These are phyloP conservation scores for Furnarius figulus DNA, from an alignment of 2,113 vertebrate species.

Conservation along the genomic window DNA sequence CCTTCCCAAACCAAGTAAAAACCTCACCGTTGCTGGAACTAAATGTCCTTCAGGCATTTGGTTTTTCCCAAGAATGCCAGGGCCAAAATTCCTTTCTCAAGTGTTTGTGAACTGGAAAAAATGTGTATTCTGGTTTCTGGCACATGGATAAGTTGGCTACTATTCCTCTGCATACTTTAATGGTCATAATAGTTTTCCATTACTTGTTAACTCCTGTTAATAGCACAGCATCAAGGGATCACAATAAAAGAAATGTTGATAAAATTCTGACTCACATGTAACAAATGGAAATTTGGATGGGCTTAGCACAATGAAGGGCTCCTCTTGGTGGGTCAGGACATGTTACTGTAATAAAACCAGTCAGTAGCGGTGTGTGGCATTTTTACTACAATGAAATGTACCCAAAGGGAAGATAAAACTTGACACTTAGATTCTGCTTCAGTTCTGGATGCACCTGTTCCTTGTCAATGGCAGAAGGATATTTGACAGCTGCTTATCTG, in stretches of 20 bases:
- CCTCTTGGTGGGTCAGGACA: background rate
- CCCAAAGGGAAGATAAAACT: background rate
- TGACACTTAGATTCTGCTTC: background rate
- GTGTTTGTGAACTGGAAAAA: slow-evolving; percentile 57
- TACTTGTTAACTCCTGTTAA: slow-evolving; percentile 50
- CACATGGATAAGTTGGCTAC: background rate
- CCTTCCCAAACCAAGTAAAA: background rate
- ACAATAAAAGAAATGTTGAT: background rate
- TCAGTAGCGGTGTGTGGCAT: background rate
- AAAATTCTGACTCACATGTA: background rate
- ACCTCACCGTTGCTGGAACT: background rate
- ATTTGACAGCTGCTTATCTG: background rate
- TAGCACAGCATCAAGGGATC: background rate
- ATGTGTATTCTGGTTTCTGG: slow-evolving; percentile 55
- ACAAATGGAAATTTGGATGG: background rate
- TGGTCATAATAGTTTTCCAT: slow-evolving; percentile 44
- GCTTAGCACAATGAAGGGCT: background rate
- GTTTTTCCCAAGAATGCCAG: slow-evolving; percentile 15
- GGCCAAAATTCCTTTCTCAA: slow-evolving; percentile 46
- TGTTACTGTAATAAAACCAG: background rate
- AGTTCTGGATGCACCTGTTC: slow-evolving; percentile 3
- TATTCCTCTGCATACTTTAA: slow-evolving; percentile 33
- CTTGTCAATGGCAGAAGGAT: background rate
- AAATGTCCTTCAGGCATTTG: background rate
- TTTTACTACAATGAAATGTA: background rate